Evolutionary conservation across 92 coral and sea anemone species (phyloP).

Genomic region (Parazoanthus darwini): DNA sequence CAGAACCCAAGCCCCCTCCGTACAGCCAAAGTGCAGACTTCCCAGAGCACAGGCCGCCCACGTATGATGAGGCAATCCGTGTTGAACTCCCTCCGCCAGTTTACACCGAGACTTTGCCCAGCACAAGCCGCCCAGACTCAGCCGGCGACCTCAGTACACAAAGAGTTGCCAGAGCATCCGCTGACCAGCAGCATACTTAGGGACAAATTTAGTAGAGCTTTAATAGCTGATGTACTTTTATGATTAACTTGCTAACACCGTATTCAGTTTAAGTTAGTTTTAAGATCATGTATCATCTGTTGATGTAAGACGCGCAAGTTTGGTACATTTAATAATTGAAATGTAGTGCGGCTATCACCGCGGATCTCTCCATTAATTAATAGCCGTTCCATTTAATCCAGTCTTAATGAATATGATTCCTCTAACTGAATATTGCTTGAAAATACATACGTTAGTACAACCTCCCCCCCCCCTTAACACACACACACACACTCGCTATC

Average conservation of each 20-base stretch:
- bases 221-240: neutral
- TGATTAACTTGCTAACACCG: neutral
- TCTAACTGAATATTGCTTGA: too few species aligned
- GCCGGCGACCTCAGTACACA: conserved; percentile 1
- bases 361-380: too few species aligned
- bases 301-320: neutral
- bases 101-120: conserved; percentile 21
- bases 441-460: too few species aligned
- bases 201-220: neutral
- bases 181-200: conserved; percentile 30
- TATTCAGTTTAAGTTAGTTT: too few species aligned
- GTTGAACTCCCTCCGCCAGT: conserved; percentile 39
- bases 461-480: too few species aligned
- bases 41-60: conserved; percentile 44
- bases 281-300: neutral
- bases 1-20: conserved; percentile 40
- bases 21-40: conserved; percentile 26
- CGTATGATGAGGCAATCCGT: conserved; percentile 37
- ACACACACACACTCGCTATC: too few species aligned
- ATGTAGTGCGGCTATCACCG: too few species aligned
- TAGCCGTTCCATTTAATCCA: too few species aligned
- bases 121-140: conserved; percentile 10
- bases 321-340: too few species aligned
- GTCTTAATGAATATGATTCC: too few species aligned
- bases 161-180: neutral